Percentiles rank a stretch among this genome's conserved stretches.
These are phyloP conservation scores for Drosophila dives DNA, from an alignment of 2,888 invertebrate species.

Conservation along the genomic window DNA sequence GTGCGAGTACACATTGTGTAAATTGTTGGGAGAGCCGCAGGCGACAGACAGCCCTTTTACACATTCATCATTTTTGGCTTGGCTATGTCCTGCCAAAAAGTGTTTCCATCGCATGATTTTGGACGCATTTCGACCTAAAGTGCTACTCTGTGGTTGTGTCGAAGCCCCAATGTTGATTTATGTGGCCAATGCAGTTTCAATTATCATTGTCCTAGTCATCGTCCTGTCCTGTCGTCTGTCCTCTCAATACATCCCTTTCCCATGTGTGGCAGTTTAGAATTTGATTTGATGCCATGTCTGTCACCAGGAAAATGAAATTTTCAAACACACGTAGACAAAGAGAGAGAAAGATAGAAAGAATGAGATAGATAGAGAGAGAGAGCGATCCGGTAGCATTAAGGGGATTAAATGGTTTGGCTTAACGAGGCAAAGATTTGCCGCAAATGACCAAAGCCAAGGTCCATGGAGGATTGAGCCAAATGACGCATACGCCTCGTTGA, in stretches of 20 bases:
- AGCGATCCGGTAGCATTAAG: conserved; percentile 25
- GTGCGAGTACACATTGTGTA: conserved; percentile 36
- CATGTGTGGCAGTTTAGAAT: conserved; percentile 33
- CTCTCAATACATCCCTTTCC: conserved; percentile 9
- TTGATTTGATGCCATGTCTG: conserved; percentile 54
- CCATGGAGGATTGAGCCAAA: conserved; percentile 38
- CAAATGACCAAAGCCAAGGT: conserved; percentile 49
- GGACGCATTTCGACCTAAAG: conserved; percentile 31
- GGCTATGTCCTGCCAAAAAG: conserved; percentile 22
- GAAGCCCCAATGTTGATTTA: conserved; percentile 66
- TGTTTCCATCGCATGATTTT: conserved; percentile 68
- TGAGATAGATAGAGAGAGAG: background rate
- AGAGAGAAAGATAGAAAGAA: background rate
- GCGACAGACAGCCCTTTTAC: conserved; percentile 50
- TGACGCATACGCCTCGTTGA: conserved; percentile 65
- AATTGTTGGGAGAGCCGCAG: conserved; percentile 43
- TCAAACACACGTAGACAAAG: background rate
- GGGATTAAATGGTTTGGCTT: conserved; percentile 65
- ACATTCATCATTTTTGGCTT: conserved; percentile 55
- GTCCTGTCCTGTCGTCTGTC: conserved; percentile 5
- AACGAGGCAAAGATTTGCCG: conserved; percentile 69
- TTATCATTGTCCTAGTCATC: conserved; percentile 47
- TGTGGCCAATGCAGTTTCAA: conserved; percentile 67
- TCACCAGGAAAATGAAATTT: conserved; percentile 46
- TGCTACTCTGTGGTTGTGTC: conserved; percentile 31